A percentile compares a stretch with the other conserved stretches of the same genome.
phyloP scores from a whole-genome alignment of 1,140 invertebrate species.

The Bicyclus anynana region DNA sequence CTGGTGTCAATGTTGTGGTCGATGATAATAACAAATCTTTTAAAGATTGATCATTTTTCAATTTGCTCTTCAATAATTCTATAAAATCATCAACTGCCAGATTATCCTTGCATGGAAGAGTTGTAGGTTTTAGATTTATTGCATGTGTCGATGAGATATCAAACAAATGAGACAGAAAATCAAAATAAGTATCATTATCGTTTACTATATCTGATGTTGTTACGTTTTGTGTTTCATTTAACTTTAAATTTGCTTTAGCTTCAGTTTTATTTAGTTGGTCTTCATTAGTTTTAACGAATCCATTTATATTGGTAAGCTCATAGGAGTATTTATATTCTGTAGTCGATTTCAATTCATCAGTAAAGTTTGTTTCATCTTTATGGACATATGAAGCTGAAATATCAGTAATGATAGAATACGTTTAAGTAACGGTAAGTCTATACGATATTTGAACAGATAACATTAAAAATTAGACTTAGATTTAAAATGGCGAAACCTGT shows the following conservation, averaged over 20 bases:
- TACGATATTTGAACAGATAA: too few relatives aligned
- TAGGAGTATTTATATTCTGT: neutral
- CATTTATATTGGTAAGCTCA: neutral
- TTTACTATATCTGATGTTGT: neutral
- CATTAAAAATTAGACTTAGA: too few relatives aligned
- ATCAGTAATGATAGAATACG: neutral
- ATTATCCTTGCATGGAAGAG: slow-evolving; percentile 45
- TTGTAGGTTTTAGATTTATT: slow-evolving; percentile 20
- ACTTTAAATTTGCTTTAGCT: neutral
- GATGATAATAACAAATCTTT: slow-evolving; percentile 43
- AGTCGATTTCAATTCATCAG: neutral
- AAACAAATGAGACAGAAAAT: slow-evolving; percentile 51
- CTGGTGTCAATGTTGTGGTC: slow-evolving; percentile 23
- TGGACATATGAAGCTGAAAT: neutral
- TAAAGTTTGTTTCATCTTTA: neutral
- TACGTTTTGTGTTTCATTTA: neutral
- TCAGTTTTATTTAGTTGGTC: neutral
- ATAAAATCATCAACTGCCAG: slow-evolving; percentile 58
- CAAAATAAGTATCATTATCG: slow-evolving; percentile 28
- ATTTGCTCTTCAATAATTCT: slow-evolving; percentile 54
- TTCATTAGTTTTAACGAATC: neutral
- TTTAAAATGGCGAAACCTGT: too few relatives aligned
- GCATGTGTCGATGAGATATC: slow-evolving; percentile 30
- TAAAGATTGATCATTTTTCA: slow-evolving; percentile 49
- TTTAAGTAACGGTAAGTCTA: too few relatives aligned